Evolutionary conservation across 1,140 invertebrate genomes (phyloP).

Genomic region (Ceratina calcarata): DNA sequence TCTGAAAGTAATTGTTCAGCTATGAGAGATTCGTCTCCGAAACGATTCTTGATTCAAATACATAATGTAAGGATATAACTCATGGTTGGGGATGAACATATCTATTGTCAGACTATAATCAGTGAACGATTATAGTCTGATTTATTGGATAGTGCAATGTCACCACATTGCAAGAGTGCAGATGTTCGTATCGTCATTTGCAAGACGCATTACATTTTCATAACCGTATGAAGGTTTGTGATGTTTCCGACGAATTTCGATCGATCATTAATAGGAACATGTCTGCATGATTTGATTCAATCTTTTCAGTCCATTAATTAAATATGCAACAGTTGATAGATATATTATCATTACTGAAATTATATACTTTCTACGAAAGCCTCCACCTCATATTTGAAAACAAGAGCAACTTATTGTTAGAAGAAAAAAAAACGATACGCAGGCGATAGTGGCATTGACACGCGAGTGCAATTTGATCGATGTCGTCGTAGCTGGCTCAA

Average conservation of each 20-base stretch:
- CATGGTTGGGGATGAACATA: not conserved
- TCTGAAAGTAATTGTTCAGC: no score
- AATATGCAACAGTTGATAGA: no score
- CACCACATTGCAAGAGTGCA: not conserved
- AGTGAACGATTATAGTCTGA: not conserved
- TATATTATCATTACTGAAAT: no score
- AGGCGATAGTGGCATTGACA: not conserved
- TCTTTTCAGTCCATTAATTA: no score
- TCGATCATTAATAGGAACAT: no score
- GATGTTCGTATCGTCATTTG: not conserved
- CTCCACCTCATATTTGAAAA: not conserved
- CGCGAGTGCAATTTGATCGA: conserved; percentile 15
- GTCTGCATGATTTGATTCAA: no score
- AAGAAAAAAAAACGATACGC: not conserved
- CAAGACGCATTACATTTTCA: not conserved
- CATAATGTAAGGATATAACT: no score
- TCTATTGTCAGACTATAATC: not conserved
- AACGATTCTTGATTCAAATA: no score
- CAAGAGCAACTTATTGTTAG: no score
- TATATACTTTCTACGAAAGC: no score
- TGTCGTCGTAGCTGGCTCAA: not conserved
- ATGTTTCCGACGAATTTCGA: no score
- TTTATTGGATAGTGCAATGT: conserved; percentile 1
- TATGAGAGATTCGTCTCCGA: no score
- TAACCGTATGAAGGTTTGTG: not conserved